phyloP scores from a whole-genome alignment of 2,888 invertebrate species.

The Tanypteryx hageni region DNA sequence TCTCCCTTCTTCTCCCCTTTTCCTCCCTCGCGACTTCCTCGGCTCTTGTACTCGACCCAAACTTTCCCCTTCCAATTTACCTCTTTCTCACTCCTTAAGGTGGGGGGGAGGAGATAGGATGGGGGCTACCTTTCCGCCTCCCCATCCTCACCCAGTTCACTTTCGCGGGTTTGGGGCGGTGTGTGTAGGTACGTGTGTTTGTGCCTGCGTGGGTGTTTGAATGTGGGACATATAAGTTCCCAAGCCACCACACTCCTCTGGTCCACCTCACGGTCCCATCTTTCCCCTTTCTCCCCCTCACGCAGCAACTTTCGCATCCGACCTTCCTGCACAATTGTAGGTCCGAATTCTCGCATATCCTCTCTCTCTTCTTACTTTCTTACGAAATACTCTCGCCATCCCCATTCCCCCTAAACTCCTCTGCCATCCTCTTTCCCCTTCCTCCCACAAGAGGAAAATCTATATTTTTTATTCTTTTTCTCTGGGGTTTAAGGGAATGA shows the following conservation, averaged over 20 bases:
- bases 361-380: neutral
- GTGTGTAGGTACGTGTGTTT: neutral
- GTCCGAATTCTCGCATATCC: neutral
- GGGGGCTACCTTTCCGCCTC: neutral
- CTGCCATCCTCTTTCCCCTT: neutral
- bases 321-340: neutral
- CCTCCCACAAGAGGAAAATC: neutral
- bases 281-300: neutral
- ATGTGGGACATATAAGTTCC: neutral
- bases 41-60: neutral
- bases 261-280: neutral
- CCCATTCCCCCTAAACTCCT: neutral
- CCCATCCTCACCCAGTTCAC: neutral
- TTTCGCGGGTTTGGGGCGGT: neutral
- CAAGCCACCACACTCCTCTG: too few species aligned
- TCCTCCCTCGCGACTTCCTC: neutral
- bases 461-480: neutral
- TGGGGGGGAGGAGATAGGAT: too few species aligned
- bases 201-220: neutral
- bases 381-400: neutral
- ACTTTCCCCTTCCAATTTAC: neutral
- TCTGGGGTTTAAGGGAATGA: constrained; percentile 37
- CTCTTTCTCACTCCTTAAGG: too few species aligned
- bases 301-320: neutral
- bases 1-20: neutral